These are phyloP conservation scores for Timandra comae DNA, from an alignment of 2,888 invertebrate genomes.

Conservation along the genomic window DNA sequence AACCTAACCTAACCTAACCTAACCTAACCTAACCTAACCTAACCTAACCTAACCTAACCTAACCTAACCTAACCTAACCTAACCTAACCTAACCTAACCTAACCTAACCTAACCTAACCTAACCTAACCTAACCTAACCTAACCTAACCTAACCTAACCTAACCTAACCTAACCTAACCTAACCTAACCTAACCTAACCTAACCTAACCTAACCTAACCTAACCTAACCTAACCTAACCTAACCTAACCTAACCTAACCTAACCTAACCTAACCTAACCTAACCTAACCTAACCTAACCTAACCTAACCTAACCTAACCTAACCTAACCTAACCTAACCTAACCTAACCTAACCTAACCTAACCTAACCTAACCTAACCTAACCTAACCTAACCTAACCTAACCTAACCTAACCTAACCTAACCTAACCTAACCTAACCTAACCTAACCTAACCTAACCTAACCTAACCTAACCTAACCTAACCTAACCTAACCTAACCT, in stretches of 20 bases:
- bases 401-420: constrained; percentile 12
- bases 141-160: constrained; percentile 8
- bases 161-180: constrained; percentile 10
- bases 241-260: constrained; percentile 13
- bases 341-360: constrained; percentile 10
- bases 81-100: constrained; percentile 11
- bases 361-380: constrained; percentile 10
- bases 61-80: constrained; percentile 11
- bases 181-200: constrained; percentile 11
- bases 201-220: constrained; percentile 7
- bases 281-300: constrained; percentile 11
- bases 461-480: constrained; percentile 12
- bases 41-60: constrained; percentile 11
- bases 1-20: constrained; percentile 9
- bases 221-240: constrained; percentile 12
- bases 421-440: constrained; percentile 12
- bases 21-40: constrained; percentile 12
- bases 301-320: constrained; percentile 11
- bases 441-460: constrained; percentile 12
- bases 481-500: constrained; percentile 9
- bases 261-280: constrained; percentile 11
- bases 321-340: constrained; percentile 11
- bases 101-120: constrained; percentile 11
- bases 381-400: constrained; percentile 12
- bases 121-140: constrained; percentile 13